These are phyloP conservation scores for Platichthys flesus DNA, from an alignment of 2,113 vertebrate species.

Conservation along the genomic window DNA sequence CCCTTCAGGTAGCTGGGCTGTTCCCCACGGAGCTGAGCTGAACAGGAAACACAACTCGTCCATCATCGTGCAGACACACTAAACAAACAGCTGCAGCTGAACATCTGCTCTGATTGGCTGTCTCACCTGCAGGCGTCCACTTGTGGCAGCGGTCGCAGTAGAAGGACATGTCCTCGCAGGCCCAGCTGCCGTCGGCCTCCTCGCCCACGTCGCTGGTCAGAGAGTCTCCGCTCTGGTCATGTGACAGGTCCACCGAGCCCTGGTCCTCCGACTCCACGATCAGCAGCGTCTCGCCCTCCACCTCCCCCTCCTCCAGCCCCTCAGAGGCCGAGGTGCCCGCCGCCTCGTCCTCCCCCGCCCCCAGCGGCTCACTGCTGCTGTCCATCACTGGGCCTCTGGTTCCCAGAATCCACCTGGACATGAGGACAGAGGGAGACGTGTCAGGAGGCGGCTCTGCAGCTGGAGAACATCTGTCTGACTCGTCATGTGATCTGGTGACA, in stretches of 20 bases:
- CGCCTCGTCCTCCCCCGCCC: slow-evolving; percentile 86
- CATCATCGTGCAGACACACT: no score
- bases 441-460: no score
- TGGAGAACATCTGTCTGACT: no score
- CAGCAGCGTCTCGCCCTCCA: slow-evolving; percentile 95
- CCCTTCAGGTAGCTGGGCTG: slow-evolving; percentile 97
- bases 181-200: slow-evolving; percentile 85
- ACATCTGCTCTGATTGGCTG: not conserved
- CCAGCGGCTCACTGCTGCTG: slow-evolving; percentile 83
- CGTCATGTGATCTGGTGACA: no score
- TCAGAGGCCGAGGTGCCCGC: slow-evolving; percentile 90
- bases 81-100: no score
- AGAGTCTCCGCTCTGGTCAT: slow-evolving; percentile 97
- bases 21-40: slow-evolving; percentile 90
- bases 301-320: slow-evolving; percentile 96
- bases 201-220: slow-evolving; percentile 94
- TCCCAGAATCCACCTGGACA: slow-evolving; percentile 14
- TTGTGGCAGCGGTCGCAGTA: slow-evolving; percentile 98
- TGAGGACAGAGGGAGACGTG: not conserved
- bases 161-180: slow-evolving; percentile 91
- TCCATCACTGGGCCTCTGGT: slow-evolving; percentile 81
- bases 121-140: slow-evolving; percentile 92
- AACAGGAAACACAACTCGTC: not conserved
- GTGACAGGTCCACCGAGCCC: slow-evolving; percentile 94
- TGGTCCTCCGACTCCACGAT: slow-evolving; percentile 97